phyloP scores from a whole-genome alignment of 2,888 invertebrate species.

The Chydorus sphaericus region DNA sequence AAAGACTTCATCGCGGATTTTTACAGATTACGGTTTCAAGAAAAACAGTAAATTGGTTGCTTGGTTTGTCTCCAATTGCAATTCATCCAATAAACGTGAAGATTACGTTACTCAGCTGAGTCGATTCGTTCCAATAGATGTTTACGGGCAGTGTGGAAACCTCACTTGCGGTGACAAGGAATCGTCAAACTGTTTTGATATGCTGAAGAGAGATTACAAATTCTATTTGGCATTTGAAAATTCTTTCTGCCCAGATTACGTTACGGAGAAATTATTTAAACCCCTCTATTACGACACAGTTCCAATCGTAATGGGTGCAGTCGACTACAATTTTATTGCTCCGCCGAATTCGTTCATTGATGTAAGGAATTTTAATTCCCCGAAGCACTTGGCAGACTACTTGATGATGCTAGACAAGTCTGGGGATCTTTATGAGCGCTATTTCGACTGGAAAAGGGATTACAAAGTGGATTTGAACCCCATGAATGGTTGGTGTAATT shows the following conservation, averaged over 20 bases:
- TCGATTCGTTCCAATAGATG: conserved; percentile 75
- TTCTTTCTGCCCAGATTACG: conserved; percentile 88
- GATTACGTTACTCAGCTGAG: conserved; percentile 72
- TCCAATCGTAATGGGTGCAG: conserved; percentile 92
- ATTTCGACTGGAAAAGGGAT: conserved; percentile 66
- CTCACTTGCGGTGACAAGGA: conserved; percentile 42
- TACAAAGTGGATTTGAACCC: not conserved
- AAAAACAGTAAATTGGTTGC: conserved; percentile 38
- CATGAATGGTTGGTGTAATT: conserved; percentile 5
- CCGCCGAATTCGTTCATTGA: conserved; percentile 87
- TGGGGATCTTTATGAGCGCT: conserved; percentile 80
- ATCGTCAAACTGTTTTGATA: not conserved
- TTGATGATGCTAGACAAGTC: conserved; percentile 69
- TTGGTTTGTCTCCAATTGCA: conserved; percentile 97
- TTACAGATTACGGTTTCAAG: not conserved
- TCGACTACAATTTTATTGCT: conserved; percentile 75
- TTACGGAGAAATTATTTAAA: conserved; percentile 88
- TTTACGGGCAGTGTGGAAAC: conserved; percentile 74
- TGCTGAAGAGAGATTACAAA: conserved; percentile 58
- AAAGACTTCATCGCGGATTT: not conserved
- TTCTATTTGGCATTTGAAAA: conserved; percentile 96
- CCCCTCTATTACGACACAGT: conserved; percentile 54
- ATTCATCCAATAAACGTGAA: conserved; percentile 73
- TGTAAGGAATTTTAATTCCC: conserved; percentile 76
- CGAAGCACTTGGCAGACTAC: conserved; percentile 74